Evolutionary conservation across 2,888 invertebrate species (phyloP).

Genomic region (Sphecodes monilicornis): DNA sequence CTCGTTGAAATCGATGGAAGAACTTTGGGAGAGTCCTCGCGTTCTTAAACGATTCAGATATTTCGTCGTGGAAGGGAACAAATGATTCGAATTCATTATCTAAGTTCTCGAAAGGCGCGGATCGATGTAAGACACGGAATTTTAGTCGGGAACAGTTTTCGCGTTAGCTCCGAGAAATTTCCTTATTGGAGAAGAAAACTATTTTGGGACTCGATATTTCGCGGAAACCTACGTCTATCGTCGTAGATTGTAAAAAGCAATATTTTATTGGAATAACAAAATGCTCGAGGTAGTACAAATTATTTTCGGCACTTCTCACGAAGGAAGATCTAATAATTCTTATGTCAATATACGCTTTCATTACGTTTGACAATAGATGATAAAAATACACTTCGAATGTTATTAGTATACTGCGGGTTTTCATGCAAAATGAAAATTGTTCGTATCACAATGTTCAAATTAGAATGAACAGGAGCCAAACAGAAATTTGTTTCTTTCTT

Average conservation of each 20-base stretch:
- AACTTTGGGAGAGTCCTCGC: not conserved
- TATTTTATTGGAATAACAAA: not conserved
- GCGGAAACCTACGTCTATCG: no score
- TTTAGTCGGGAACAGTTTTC: conserved; percentile 15
- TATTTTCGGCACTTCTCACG: not conserved
- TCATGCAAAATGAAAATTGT: no score
- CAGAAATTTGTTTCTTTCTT: no score
- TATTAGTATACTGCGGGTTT: no score
- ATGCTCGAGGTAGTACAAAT: not conserved
- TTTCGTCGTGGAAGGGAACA: conserved; percentile 16
- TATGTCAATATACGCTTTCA: no score
- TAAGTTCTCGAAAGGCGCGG: conserved; percentile 20
- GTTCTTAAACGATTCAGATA: conserved; percentile 34
- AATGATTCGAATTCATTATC: conserved; percentile 41
- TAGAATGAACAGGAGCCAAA: no score
- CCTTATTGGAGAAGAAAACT: not conserved
- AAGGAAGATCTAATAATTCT: not conserved
- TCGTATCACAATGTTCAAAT: no score
- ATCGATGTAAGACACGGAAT: conserved; percentile 35
- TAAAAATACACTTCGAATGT: no score
- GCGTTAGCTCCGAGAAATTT: not conserved
- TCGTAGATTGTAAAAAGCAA: no score
- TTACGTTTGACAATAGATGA: no score
- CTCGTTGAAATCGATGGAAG: conserved; percentile 19
- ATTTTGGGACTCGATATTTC: not conserved